Evolutionary conservation across 37 sponge, comb jelly and placozoan species (phyloP).

Genomic region (Ianthella basta): DNA sequence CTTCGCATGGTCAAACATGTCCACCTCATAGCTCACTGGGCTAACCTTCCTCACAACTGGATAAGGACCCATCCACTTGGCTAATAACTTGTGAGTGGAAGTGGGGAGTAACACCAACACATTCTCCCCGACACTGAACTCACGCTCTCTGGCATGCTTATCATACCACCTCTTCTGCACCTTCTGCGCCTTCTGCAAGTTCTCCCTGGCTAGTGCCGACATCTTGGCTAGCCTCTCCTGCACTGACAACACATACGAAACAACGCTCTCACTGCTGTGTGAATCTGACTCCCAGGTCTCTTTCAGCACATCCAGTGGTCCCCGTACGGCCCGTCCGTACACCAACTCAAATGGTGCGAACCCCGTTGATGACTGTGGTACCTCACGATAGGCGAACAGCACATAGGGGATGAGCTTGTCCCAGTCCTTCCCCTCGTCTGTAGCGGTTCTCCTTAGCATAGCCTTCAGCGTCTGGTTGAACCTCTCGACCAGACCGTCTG

Average conservation of each 20-base stretch:
- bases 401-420: conserved; percentile 44
- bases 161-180: conserved; percentile 58
- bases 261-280: conserved; percentile 28
- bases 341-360: conserved; percentile 60
- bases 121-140: conserved; percentile 51
- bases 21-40: conserved; percentile 45
- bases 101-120: conserved; percentile 64
- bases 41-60: conserved; percentile 10
- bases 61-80: conserved; percentile 64
- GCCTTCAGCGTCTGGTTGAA: conserved; percentile 53
- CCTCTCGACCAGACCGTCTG: conserved; percentile 60
- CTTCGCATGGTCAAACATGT: conserved; percentile 22
- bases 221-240: conserved; percentile 30
- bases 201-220: conserved; percentile 26
- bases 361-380: conserved; percentile 47
- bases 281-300: conserved; percentile 44
- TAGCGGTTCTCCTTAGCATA: conserved; percentile 31
- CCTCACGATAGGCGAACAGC: conserved; percentile 57
- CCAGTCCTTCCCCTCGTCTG: conserved; percentile 34
- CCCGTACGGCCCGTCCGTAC: conserved; percentile 50
- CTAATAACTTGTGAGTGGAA: conserved; percentile 22
- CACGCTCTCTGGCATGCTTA: conserved; percentile 14
- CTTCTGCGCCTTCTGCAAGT: conserved; percentile 34
- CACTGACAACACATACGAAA: conserved; percentile 35
- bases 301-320: conserved; percentile 57